A percentile compares a stretch with the other conserved stretches of the same genome.
phyloP scores from a whole-genome alignment of 35 echinoderm and acorn worm genomes.

The Hemicentrotus pulcherrimus region DNA sequence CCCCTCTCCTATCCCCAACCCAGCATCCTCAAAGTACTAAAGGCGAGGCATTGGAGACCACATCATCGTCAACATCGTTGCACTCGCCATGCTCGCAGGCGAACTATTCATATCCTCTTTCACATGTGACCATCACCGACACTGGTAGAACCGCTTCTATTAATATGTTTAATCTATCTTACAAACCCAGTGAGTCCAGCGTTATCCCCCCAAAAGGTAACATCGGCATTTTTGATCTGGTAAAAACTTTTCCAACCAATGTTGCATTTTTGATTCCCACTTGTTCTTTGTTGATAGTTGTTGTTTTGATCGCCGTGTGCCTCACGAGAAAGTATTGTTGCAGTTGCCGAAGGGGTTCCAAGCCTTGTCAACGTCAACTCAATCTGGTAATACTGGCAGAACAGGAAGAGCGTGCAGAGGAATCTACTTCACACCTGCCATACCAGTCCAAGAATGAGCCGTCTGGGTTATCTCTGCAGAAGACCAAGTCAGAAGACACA shows the following conservation, averaged over 20 bases:
- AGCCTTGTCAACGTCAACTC: neutral
- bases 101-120: neutral
- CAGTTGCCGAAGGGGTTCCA: neutral
- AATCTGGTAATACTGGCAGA: neutral
- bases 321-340: neutral
- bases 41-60: neutral
- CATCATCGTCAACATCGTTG: neutral
- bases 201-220: too few species aligned
- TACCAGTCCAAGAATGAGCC: neutral
- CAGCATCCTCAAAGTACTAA: neutral
- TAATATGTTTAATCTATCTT: too few species aligned
- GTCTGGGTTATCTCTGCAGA: neutral
- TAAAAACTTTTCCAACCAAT: neutral
- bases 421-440: neutral
- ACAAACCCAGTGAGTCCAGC: too few species aligned
- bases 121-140: neutral
- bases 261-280: neutral
- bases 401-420: neutral
- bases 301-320: neutral
- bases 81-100: neutral
- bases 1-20: neutral
- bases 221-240: neutral
- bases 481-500: neutral
- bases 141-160: neutral
- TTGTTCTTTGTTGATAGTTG: neutral